These are phyloP conservation scores for Ips nitidus DNA, from an alignment of 1,140 invertebrate genomes.

Conservation along the genomic window DNA sequence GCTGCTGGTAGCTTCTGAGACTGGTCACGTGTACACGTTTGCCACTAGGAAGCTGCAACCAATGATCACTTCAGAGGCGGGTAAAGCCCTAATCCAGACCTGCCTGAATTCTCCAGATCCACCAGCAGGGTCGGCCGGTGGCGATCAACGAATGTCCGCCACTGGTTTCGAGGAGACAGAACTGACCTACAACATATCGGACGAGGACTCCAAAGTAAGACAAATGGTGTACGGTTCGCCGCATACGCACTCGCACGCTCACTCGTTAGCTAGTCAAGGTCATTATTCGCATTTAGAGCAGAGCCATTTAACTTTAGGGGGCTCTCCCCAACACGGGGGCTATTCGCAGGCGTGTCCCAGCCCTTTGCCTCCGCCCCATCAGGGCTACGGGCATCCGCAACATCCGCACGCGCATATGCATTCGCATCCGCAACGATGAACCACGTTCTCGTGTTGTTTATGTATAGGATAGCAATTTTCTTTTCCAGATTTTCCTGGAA, in stretches of 20 bases:
- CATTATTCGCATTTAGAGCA: conserved; percentile 50
- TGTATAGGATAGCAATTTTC: conserved; percentile 1
- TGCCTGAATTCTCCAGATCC: conserved; percentile 98
- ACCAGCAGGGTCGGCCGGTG: conserved; percentile 67
- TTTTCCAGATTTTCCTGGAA: neutral
- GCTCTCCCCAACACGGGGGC: conserved; percentile 62
- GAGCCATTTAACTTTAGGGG: conserved; percentile 53
- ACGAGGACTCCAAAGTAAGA: conserved; percentile 95
- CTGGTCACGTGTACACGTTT: conserved; percentile 99
- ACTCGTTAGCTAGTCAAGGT: conserved; percentile 51
- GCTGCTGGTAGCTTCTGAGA: conserved; percentile 93
- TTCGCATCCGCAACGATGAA: conserved; percentile 71
- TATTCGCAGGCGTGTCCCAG: conserved; percentile 61
- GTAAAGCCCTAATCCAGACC: conserved; percentile 97
- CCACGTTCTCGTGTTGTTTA: neutral
- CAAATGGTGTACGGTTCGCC: conserved; percentile 85
- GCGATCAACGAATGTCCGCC: conserved; percentile 95
- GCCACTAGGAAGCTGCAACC: conserved; percentile 98
- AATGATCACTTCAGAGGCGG: conserved; percentile 99
- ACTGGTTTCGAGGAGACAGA: conserved; percentile 98
- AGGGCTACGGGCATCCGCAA: conserved; percentile 62
- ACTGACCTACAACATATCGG: conserved; percentile 93
- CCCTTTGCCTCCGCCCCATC: conserved; percentile 61
- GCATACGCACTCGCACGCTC: conserved; percentile 61
- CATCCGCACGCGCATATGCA: conserved; percentile 63